These are phyloP conservation scores for Taphrorychus bicolor DNA, from an alignment of 2,888 invertebrate species.

Conservation along the genomic window DNA sequence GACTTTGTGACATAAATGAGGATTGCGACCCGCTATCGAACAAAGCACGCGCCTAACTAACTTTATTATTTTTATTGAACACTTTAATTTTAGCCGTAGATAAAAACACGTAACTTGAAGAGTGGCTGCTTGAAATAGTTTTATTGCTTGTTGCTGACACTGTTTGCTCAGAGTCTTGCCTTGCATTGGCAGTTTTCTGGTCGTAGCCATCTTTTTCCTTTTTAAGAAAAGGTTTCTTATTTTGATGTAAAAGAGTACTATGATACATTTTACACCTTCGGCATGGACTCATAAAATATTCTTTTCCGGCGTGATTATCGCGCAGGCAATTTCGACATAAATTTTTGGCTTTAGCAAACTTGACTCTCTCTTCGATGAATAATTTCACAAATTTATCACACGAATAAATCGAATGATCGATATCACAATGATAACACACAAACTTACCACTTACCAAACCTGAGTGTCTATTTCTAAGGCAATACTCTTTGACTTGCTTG, in stretches of 20 bases:
- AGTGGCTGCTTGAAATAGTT: no score
- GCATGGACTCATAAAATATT: no score
- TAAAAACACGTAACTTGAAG: background rate
- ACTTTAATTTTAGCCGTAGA: slow-evolving; percentile 6
- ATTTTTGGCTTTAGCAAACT: slow-evolving; percentile 5
- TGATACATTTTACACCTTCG: slow-evolving; percentile 3
- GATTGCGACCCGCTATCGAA: background rate
- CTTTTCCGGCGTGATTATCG: no score
- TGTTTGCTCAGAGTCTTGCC: no score
- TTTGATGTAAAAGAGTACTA: slow-evolving; percentile 7
- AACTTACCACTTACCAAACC: no score
- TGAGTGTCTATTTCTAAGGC: no score
- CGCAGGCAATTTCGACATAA: no score
- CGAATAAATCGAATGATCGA: background rate
- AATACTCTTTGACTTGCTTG: no score
- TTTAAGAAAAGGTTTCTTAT: no score
- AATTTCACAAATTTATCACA: slow-evolving; percentile 6
- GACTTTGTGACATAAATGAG: background rate
- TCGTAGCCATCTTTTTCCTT: background rate
- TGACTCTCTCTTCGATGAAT: background rate
- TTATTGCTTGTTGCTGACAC: no score
- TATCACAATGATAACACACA: slow-evolving; percentile 8
- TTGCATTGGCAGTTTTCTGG: background rate
- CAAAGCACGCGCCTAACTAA: background rate
- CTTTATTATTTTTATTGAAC: background rate